These are phyloP conservation scores for Girardinus metallicus DNA, from an alignment of 2,797 vertebrate species.

Conservation along the genomic window DNA sequence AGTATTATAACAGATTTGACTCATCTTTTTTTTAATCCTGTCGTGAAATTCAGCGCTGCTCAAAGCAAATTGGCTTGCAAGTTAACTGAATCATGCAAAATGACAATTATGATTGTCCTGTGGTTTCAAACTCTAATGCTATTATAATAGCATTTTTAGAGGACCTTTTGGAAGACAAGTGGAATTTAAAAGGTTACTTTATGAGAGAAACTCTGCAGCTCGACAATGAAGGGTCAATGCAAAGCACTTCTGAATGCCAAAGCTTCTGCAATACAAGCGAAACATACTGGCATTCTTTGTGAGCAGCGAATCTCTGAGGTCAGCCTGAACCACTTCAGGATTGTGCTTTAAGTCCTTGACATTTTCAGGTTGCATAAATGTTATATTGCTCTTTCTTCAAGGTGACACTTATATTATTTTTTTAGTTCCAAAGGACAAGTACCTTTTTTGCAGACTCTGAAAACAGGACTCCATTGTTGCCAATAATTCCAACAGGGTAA, in stretches of 20 bases:
- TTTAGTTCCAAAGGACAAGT: constrained; percentile 38
- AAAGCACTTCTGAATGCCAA: constrained; percentile 28
- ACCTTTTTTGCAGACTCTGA: constrained; percentile 98
- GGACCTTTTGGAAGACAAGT: constrained; percentile 27
- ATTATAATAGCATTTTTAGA: constrained; percentile 43
- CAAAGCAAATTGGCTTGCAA: constrained; percentile 42
- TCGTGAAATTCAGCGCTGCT: constrained; percentile 50
- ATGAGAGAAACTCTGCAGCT: constrained; percentile 16
- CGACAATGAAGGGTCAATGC: constrained; percentile 39
- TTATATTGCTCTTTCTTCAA: constrained; percentile 14
- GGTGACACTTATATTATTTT: background rate
- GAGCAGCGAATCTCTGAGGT: constrained; percentile 34
- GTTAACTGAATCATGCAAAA: constrained; percentile 59
- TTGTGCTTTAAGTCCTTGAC: constrained; percentile 49
- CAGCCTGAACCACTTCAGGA: constrained; percentile 10
- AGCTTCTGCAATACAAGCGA: constrained; percentile 31
- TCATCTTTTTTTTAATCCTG: constrained; percentile 37
- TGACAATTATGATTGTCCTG: constrained; percentile 52
- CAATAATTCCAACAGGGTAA: constrained; percentile 96
- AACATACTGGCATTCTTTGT: constrained; percentile 32
- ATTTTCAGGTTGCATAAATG: constrained; percentile 38
- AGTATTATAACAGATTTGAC: constrained; percentile 55
- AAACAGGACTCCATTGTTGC: constrained; percentile 98
- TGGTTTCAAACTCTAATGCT: constrained; percentile 52
- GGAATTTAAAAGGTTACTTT: constrained; percentile 47